Conservation (phyloP, 2,797 vertebrate genomes). For the Dendrocincla fuliginosa region DNA sequence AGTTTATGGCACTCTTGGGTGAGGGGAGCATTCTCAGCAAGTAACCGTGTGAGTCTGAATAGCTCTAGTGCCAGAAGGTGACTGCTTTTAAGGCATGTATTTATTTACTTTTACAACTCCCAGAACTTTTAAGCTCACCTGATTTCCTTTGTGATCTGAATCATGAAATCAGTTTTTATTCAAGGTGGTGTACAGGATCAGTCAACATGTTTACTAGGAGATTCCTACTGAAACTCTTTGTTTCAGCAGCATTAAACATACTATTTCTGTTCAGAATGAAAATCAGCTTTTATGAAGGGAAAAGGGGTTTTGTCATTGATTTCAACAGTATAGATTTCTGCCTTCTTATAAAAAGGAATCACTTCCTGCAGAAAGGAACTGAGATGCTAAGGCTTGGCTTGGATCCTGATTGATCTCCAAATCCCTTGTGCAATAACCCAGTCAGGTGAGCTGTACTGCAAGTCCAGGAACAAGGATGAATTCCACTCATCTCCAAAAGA, state of each 20-base stretch:
- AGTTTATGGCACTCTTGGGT: not conserved
- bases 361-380: not conserved
- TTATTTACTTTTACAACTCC: not conserved
- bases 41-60: not conserved
- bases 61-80: not conserved
- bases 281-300: not conserved
- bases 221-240: not conserved
- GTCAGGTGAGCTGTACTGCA: not conserved
- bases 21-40: not conserved
- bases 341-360: slow-evolving; percentile 2
- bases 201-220: not conserved
- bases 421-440: slow-evolving; percentile 17
- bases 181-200: not conserved
- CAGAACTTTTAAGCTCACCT: not conserved
- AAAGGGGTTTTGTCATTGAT: not conserved
- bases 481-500: not conserved
- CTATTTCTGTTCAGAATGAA: not conserved
- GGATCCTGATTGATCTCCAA: slow-evolving; percentile 36
- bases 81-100: not conserved
- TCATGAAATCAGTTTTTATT: not conserved
- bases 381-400: not conserved
- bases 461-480: not conserved
- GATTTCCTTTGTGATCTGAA: not conserved
- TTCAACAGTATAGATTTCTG: not conserved
- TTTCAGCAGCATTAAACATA: not conserved